Base-by-base conservation (phyloP, 2,888 invertebrate species). In the Scaptomyza polygonia region DNA sequence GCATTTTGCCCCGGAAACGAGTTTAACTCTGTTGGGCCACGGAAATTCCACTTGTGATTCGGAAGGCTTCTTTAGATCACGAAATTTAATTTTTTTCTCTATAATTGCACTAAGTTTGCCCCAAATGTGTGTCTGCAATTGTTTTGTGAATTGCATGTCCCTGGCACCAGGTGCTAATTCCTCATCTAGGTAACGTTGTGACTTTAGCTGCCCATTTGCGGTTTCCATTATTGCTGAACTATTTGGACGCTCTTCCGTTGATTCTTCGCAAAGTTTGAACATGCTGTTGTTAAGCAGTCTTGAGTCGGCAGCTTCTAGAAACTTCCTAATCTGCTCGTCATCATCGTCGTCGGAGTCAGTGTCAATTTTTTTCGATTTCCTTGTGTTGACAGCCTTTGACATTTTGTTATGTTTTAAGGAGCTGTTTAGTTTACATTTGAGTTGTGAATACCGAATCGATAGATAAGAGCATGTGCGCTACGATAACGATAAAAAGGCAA, bases 251-350 rank as follows among this genome's bases (percentile, higher is more conserved):
- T n/a, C n/a, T n/a, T n/a, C n/a, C 8, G 8, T 14, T 14, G 25
- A 36, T 8, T 18, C 8, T 5, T n/a, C n/a, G n/a, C n/a, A n/a
- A 5, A 25, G 3, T 6, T n/a, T 71, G 32, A 78, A 90, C 84
- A 90, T 78, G 0, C 69, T 73, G 61, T 90, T 82, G 3, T 69
- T 87, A 1, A 90, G 70, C 3, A 90, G 61, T 3, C 71, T 86
- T 14, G 74, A 79, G 42, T 90, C 90, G 3, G 87, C 73, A 0
- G 90, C 90, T 64, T 89, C 88, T 9, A 88, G 32, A 21, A 89
- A 76, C 44, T 84, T 66, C 0, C 74, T 79, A 44, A 86, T 63
- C 29, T 82, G 77, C 21, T 68, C 70, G 21, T 87, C 82, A 53
- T 88, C 58, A 9, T 69, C 79, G 5, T 81, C 86, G 8, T 78